Conservation (phyloP, 1,140 invertebrate genomes). For the Drosophila murphyi region DNA sequence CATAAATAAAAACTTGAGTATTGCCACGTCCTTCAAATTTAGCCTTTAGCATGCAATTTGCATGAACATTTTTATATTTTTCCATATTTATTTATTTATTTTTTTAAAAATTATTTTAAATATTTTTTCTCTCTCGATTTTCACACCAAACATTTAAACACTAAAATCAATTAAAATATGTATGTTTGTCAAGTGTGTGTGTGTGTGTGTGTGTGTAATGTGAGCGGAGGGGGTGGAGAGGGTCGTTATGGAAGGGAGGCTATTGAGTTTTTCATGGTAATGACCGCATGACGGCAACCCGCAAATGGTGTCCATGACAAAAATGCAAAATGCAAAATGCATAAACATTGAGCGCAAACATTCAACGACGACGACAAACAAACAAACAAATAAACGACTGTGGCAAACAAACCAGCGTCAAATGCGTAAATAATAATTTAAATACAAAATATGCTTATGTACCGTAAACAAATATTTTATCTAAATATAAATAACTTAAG, state of each 20-base stretch:
- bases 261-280: slow-evolving; percentile 61
- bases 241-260: background rate
- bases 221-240: background rate
- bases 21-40: slow-evolving; percentile 21
- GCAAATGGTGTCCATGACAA: slow-evolving; percentile 67
- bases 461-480: slow-evolving; percentile 2
- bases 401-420: slow-evolving; percentile 29
- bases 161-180: slow-evolving; percentile 77
- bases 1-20: slow-evolving; percentile 5
- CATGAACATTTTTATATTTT: slow-evolving; percentile 46
- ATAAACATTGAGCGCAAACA: slow-evolving; percentile 72
- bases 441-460: slow-evolving; percentile 48
- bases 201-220: slow-evolving; percentile 9
- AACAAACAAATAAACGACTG: slow-evolving; percentile 16
- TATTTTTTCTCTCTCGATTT: slow-evolving; percentile 27
- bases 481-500: background rate
- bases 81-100: slow-evolving; percentile 37
- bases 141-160: slow-evolving; percentile 72
- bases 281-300: slow-evolving; percentile 47
- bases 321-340: slow-evolving; percentile 73
- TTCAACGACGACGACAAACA: slow-evolving; percentile 13
- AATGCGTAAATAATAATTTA: slow-evolving; percentile 52
- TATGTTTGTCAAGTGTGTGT: slow-evolving; percentile 49
- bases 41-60: slow-evolving; percentile 24
- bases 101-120: slow-evolving; percentile 13